These are phyloP conservation scores for Heliconius melpomene DNA, from an alignment of 1,140 invertebrate genomes.

Conservation along the genomic window DNA sequence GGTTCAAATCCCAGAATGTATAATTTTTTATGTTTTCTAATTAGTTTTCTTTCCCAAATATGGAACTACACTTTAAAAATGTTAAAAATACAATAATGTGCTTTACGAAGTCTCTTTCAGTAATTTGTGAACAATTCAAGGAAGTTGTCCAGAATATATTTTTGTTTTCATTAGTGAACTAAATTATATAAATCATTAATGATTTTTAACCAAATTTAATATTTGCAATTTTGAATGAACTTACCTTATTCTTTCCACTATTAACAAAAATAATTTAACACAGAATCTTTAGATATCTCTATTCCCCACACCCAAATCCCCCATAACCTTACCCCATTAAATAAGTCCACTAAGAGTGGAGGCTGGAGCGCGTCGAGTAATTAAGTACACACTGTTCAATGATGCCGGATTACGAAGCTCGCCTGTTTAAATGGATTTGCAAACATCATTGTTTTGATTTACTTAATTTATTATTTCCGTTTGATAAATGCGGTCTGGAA, in stretches of 20 bases:
- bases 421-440: conserved; percentile 13
- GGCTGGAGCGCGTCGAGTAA: neutral
- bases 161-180: neutral
- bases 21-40: no score
- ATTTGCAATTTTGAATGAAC: no score
- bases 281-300: neutral
- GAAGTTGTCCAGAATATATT: neutral
- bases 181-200: neutral
- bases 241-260: no score
- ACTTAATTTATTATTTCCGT: conserved; percentile 13
- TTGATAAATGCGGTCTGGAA: conserved; percentile 10
- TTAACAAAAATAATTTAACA: neutral
- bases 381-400: conserved; percentile 1
- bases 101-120: no score
- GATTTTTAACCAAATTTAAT: no score
- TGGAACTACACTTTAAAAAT: no score
- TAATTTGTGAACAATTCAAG: neutral
- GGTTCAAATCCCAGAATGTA: no score
- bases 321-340: neutral
- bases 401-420: neutral
- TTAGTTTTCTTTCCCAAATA: no score
- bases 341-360: neutral
- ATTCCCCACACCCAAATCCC: neutral
- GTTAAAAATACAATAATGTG: no score
- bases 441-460: conserved; percentile 16